Conservation (phyloP, 2,113 vertebrate species). For the Sialia sialis region DNA sequence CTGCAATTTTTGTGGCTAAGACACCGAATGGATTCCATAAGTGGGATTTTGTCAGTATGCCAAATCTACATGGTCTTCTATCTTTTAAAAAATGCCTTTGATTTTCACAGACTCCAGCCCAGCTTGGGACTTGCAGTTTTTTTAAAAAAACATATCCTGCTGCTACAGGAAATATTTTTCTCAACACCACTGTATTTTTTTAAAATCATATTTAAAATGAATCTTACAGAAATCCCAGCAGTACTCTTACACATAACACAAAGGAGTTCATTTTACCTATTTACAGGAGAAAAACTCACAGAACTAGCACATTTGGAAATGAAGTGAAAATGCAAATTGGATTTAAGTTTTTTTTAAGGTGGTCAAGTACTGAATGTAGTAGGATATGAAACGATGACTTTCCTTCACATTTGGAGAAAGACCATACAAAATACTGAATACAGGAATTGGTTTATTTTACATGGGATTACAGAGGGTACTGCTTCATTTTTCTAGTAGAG, state of each 20-base stretch:
- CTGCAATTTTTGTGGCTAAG: conserved; percentile 50
- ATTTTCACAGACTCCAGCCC: conserved; percentile 47
- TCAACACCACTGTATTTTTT: conserved; percentile 31
- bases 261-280: background rate
- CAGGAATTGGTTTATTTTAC: background rate
- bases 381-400: background rate
- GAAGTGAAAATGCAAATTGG: background rate
- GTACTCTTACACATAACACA: background rate
- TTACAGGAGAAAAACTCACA: conserved; percentile 21
- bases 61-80: conserved; percentile 63
- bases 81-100: conserved; percentile 63
- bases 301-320: conserved; percentile 24
- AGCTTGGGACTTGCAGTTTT: conserved; percentile 15
- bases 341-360: background rate
- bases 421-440: background rate
- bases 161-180: conserved; percentile 65
- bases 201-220: conserved; percentile 26
- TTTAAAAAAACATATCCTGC: conserved; percentile 40
- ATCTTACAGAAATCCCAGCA: background rate
- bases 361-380: background rate
- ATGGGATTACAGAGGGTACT: background rate
- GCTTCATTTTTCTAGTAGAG: background rate
- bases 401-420: background rate
- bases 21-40: conserved; percentile 63
- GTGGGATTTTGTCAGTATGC: conserved; percentile 54